Base-by-base conservation (phyloP, 2,797 vertebrate species). In the Potorous gilbertii region DNA sequence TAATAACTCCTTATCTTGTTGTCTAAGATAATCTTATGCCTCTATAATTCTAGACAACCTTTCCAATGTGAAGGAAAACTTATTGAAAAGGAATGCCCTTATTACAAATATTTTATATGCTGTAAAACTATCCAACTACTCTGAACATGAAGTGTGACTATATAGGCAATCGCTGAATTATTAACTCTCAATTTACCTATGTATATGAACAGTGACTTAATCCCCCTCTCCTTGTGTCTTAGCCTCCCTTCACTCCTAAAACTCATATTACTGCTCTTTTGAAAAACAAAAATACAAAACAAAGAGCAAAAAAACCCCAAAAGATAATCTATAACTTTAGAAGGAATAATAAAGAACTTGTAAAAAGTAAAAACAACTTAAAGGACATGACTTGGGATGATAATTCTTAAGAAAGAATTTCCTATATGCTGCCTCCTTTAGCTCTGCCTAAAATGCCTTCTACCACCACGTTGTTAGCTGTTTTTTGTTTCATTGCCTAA, bases 31-130 rank as follows among this genome's bases (percentile, higher is more conserved):
- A 90, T 95, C 55, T 74, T 40, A 40, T 94, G 54, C n/a, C 46
- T 96, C 56, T 95, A 0, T 96, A 96, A 96, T 96, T 97, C 92
- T 93, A 54, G 93, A 94, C 57, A 98, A 93, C 91, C 56, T 96
- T 98, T 98, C 96, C 96, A 97, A 59, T 21, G n/a, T 92, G 56
- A 97, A 96, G 93, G 96, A 96, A 96, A 98, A 92, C 97, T 98
- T 96, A 96, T 13, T 96, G 94, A 95, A 96, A 97, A 97, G 91
- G 93, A 98, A 31, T 93, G 91, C 56, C 66, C 97, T 87, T 29
- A 90, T 97, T 97, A 95, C 91, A 96, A 97, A 92, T 89, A 81
- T 91, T 96, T 93, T 57, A 95, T 62, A 87, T 14, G 52, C 91
- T 92, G 91, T 81, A 95, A 97, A 97, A 95, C 94, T 97, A 97